Percentiles rank a stretch among this genome's conserved stretches.
Evolutionary conservation across 2,888 invertebrate genomes (phyloP).

Genomic region (Stenchaetothrips biformis): DNA sequence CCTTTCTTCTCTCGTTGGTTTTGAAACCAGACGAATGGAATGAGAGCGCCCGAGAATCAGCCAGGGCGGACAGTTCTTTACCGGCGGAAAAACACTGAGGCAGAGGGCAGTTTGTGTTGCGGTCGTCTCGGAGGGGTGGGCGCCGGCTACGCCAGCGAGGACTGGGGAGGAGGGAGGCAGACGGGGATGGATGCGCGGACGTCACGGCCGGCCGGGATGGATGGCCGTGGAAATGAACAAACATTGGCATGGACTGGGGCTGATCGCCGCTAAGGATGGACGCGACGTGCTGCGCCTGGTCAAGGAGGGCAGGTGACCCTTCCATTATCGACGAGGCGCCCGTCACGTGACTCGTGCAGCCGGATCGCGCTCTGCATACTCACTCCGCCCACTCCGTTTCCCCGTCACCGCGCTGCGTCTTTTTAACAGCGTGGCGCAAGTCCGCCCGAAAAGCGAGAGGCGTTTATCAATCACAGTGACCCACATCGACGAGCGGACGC

Average conservation of each 20-base stretch:
- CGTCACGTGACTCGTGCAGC: no score
- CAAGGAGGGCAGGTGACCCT: not conserved
- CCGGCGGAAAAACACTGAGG: no score
- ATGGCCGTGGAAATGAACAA: conserved; percentile 19
- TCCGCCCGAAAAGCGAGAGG: not conserved
- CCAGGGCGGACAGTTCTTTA: no score
- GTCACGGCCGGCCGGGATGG: not conserved
- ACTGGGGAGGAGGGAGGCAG: no score
- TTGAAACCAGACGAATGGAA: no score
- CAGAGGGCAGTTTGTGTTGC: no score
- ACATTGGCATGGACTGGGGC: not conserved
- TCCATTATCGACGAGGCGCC: not conserved
- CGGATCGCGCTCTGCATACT: no score
- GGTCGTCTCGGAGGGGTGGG: no score
- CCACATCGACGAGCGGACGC: not conserved
- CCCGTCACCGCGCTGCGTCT: not conserved
- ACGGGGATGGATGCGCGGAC: conserved; percentile 11
- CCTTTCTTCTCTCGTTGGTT: no score
- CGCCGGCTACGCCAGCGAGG: no score
- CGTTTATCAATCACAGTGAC: not conserved
- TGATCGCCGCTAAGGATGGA: not conserved
- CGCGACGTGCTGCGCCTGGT: not conserved
- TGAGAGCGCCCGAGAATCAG: no score
- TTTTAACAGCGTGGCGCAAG: not conserved
- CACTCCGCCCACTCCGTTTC: no score